Base-by-base conservation (phyloP, 2,113 vertebrate genomes). In the Todiramphus chloris region DNA sequence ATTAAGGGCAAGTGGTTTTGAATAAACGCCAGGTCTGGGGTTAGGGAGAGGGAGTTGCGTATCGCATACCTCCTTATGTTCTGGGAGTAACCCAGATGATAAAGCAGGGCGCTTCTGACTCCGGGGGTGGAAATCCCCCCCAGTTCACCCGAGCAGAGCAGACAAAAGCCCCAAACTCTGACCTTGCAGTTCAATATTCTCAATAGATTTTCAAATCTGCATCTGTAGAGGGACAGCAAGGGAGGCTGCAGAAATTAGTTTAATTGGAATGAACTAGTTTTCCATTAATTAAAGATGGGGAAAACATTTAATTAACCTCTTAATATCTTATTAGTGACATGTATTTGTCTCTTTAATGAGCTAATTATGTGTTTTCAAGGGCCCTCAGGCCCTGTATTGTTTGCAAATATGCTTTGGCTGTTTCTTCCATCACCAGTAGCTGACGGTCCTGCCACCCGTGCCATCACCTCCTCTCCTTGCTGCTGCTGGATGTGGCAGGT, bases 301-400 rank as follows among this genome's bases (percentile, higher is more conserved):
- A 21, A 96, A 94, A 90, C 95, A 95, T 59, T 89, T 91, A 81
- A 96, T 97, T 96, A 97, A 95, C 96, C 88, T 95, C 91, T 69
- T 69, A 59, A 84, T 91, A 95, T 97, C 93, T 96, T 95, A 95
- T 94, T 97, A 97, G 72, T 73, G 68, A 93, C 83, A 93, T 67
- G 67, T 39, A 50, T 92, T 94, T 95, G 88, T 94, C 85, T 93
- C 76, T 97, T 91, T 93, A 94, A 96, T 82, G 90, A 96, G 82
- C 89, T 94, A 93, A 97, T 96, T 96, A 94, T 3, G 21, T 85
- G 83, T 91, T 95, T 97, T 58, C 83, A 23, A 95, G 92, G 64
- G 82, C 91, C 81, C 85, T 74, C 23, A 16, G 92, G 90, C 67
- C 74, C 28, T 8, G 16, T 55, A 46, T 80, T 86, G 63, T 94